Conservation (phyloP, 2,113 vertebrate species). For the Orycteropus afer region DNA sequence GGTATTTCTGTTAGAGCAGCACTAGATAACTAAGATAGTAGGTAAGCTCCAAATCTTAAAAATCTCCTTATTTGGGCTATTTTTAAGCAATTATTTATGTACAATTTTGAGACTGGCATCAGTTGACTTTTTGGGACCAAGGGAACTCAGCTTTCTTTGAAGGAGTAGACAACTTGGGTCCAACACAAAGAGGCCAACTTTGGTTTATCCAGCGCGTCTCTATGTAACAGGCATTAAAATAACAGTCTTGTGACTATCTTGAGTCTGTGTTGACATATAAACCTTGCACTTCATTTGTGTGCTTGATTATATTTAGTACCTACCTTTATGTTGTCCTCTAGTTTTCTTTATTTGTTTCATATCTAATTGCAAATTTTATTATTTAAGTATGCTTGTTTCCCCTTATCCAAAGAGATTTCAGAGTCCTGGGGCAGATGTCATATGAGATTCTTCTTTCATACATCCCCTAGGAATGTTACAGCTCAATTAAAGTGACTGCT, state of each 20-base stretch:
- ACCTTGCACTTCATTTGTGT: background rate
- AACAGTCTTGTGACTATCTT: background rate
- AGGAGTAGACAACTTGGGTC: background rate
- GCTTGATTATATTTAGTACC: background rate
- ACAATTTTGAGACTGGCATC: background rate
- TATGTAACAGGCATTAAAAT: background rate
- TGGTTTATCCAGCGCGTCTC: background rate
- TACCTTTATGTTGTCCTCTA: background rate
- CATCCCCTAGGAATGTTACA: background rate
- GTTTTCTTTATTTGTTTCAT: background rate
- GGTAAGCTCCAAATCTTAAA: too few relatives aligned
- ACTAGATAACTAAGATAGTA: too few relatives aligned
- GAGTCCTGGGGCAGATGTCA: background rate
- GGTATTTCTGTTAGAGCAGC: too few relatives aligned
- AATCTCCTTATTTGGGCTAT: too few relatives aligned
- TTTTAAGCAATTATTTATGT: background rate
- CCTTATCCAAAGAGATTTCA: background rate
- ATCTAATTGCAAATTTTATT: background rate
- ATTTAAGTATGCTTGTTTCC: background rate
- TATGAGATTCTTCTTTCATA: background rate
- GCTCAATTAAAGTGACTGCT: background rate
- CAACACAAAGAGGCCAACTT: background rate
- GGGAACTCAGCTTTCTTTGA: background rate
- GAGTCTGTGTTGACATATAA: background rate
- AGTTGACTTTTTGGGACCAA: background rate